A percentile compares a stretch with the other conserved stretches of the same genome.
Conservation (phyloP, 2,888 invertebrate genomes). For the Matsumyia berberina region DNA sequence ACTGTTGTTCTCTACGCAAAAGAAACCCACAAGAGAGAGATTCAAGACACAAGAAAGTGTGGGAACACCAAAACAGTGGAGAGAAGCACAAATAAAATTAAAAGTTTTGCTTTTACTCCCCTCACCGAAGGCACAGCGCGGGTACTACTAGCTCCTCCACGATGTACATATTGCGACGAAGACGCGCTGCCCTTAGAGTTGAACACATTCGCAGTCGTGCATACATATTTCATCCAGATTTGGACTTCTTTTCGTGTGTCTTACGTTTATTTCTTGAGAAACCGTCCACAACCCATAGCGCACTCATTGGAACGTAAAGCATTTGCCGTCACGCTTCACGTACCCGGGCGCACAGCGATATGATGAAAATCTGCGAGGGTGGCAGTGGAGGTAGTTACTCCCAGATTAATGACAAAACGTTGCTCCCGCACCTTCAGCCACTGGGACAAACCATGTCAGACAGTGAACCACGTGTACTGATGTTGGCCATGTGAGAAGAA, state of each 20-base stretch:
- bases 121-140: not conserved
- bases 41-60: conserved; percentile 7
- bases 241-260: conserved; percentile 8
- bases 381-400: conserved; percentile 38
- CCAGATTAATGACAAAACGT: conserved; percentile 33
- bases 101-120: conserved; percentile 2
- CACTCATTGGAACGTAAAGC: conserved; percentile 65
- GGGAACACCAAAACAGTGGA: conserved; percentile 16
- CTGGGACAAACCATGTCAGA: not conserved
- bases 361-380: conserved; percentile 50
- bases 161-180: conserved; percentile 1
- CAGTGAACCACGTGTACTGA: not conserved
- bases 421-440: conserved; percentile 43
- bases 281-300: conserved; percentile 45
- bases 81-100: conserved; percentile 38
- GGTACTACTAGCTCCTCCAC: no score
- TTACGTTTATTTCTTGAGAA: conserved; percentile 13
- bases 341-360: conserved; percentile 34
- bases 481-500: conserved; percentile 29
- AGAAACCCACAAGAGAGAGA: not conserved
- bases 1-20: conserved; percentile 10
- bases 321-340: conserved; percentile 52
- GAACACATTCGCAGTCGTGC: not conserved
- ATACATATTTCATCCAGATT: conserved; percentile 16
- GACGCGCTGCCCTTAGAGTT: conserved; percentile 23